phyloP scores from a whole-genome alignment of 2,888 invertebrate species.

The Drosophila yooni region DNA sequence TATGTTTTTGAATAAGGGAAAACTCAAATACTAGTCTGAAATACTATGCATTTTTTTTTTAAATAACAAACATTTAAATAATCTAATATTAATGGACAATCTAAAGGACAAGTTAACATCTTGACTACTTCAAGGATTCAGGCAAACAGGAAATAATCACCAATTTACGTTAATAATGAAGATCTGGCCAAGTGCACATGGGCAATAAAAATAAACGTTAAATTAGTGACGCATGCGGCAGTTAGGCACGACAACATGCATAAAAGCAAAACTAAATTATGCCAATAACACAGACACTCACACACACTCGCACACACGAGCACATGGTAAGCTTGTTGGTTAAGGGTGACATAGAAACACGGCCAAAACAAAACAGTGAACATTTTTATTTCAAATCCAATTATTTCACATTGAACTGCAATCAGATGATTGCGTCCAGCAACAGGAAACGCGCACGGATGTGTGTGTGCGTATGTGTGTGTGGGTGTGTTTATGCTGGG shows the following conservation, averaged over 20 bases:
- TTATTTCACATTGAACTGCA: conserved; percentile 81
- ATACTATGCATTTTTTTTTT: not conserved
- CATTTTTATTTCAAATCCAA: conserved; percentile 82
- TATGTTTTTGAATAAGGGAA: not conserved
- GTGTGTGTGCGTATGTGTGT: conserved; percentile 16
- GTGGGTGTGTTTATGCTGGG: conserved; percentile 10
- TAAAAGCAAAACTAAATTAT: conserved; percentile 58
- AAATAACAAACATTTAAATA: not conserved
- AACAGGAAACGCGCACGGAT: conserved; percentile 61
- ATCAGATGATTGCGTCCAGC: conserved; percentile 81
- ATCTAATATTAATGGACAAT: not conserved
- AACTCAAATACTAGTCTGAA: not conserved
- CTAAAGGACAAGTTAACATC: not conserved
- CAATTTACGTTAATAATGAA: conserved; percentile 32
- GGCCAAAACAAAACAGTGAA: conserved; percentile 53
- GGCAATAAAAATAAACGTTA: conserved; percentile 67
- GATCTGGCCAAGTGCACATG: conserved; percentile 43
- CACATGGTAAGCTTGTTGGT: conserved; percentile 18
- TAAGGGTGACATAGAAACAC: conserved; percentile 27
- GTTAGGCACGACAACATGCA: conserved; percentile 47
- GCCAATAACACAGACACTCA: conserved; percentile 44
- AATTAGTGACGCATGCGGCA: conserved; percentile 71
- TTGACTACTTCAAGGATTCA: not conserved
- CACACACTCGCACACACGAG: not conserved
- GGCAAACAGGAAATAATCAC: conserved; percentile 8